Base-by-base conservation (phyloP, 2,113 vertebrate species). In the Coptodon bakossiorum region DNA sequence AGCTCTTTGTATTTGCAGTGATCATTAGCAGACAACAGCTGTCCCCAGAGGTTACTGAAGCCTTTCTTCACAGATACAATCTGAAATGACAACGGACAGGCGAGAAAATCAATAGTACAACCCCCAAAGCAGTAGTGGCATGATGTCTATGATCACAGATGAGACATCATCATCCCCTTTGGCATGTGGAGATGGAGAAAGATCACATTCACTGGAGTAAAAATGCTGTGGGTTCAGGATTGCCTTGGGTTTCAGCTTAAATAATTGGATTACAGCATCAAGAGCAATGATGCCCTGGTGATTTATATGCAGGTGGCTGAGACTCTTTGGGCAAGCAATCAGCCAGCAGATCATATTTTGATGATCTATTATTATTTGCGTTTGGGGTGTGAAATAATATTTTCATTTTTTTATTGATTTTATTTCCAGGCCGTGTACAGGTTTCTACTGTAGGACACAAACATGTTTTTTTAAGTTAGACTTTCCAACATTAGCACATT, bases 61-160 rank as follows among this genome's bases (percentile, higher is more conserved):
- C 31, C 59, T 86, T 17, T 86, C 45, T 73, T 87, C 73, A 61
- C 79, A 78, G 48, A 89, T 84, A 68, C 80, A 83, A 86, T 90
- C 82, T 81, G 78, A 82, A 89, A 90, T 90, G 88, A 86, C 79
- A 90, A 86, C 38, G 17, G 80, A 22, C 68, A 63, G 50, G 13
- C 1, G 5, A 82, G 56, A 79, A 88, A 89, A 95, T 95, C 92
- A 76, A 94, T 95, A 89, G 48, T 31, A 16, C 86, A 78, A 4
- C 63, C 83, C 76, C 83, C 22, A 54, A 31, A 93, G 88, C 80
- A 34, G 40, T 17, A 48, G 12, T 86, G 40, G 45, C 82, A n/a
- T 91, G 48, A 89, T 10, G 80, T 92, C 66, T 73, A 82, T 85
- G 86, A 88, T 86, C 87, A 90, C 54, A 81, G 16, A 90, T 61